Conservation (phyloP, 2,113 vertebrate genomes). For the Candoia aspera region DNA sequence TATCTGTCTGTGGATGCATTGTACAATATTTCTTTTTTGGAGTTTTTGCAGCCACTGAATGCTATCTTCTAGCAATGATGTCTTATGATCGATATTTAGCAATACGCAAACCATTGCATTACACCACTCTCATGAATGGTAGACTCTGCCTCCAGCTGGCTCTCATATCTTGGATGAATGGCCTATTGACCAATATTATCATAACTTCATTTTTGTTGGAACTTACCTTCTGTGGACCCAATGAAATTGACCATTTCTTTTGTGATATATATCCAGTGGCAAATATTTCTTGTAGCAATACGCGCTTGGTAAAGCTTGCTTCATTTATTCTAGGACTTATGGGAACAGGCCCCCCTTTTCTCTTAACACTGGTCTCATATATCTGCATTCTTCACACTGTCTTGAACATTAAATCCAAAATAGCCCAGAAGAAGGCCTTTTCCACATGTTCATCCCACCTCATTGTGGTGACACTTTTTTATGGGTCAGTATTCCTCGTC, state of each 20-base stretch:
- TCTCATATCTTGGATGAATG: slow-evolving; percentile 12
- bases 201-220: neutral
- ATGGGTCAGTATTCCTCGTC: slow-evolving; percentile 28
- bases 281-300: slow-evolving; percentile 35
- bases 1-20: neutral
- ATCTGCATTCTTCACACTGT: slow-evolving; percentile 18
- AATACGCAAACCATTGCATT: slow-evolving; percentile 47
- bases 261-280: slow-evolving; percentile 33
- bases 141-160: neutral
- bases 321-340: slow-evolving; percentile 5
- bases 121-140: slow-evolving; percentile 38
- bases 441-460: slow-evolving; percentile 51
- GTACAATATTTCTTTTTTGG: slow-evolving; percentile 17
- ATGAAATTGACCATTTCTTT: slow-evolving; percentile 41
- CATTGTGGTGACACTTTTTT: slow-evolving; percentile 41
- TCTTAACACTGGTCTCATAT: slow-evolving; percentile 41
- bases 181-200: neutral
- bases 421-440: slow-evolving; percentile 22
- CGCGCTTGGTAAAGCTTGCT: neutral
- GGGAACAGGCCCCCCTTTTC: slow-evolving; percentile 24
- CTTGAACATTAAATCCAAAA: slow-evolving; percentile 32
- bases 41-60: neutral
- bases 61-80: slow-evolving; percentile 13
- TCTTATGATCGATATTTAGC: slow-evolving; percentile 43
- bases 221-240: slow-evolving; percentile 48